A percentile compares a stretch with the other conserved stretches of the same genome.
Evolutionary conservation across 1,140 invertebrate genomes (phyloP).

Genomic region (Sarcophaga bullata): DNA sequence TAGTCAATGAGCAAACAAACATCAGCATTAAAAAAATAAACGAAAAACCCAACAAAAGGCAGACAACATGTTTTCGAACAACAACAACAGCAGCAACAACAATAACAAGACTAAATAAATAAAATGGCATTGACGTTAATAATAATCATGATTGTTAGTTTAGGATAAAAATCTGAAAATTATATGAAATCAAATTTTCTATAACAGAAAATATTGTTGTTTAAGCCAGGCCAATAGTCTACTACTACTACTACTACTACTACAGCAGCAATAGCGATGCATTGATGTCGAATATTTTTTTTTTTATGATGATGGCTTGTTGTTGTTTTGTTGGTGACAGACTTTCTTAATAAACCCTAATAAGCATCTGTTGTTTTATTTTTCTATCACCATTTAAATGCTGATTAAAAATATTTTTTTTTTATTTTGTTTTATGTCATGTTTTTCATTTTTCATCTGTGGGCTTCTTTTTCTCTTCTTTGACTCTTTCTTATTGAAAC

Average conservation of each 20-base stretch:
- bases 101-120: conserved; percentile 2
- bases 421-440: too few relatives aligned
- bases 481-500: neutral
- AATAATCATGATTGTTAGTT: conserved; percentile 34
- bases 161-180: conserved; percentile 36
- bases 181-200: neutral
- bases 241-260: too few relatives aligned
- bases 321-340: neutral
- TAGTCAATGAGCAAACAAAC: conserved; percentile 29
- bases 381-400: neutral
- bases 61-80: neutral
- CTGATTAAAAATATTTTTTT: neutral
- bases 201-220: too few relatives aligned
- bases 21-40: conserved; percentile 18
- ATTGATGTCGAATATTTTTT: neutral
- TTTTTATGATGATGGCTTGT: neutral
- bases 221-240: too few relatives aligned
- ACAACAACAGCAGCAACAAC: conserved; percentile 5
- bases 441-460: neutral
- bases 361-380: conserved; percentile 8
- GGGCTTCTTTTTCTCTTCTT: neutral
- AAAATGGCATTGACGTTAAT: conserved; percentile 35
- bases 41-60: neutral
- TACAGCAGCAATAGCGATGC: neutral
- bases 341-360: conserved; percentile 14